Evolutionary conservation across 2,797 vertebrate species (phyloP).

Genomic region (Malurus splendens): DNA sequence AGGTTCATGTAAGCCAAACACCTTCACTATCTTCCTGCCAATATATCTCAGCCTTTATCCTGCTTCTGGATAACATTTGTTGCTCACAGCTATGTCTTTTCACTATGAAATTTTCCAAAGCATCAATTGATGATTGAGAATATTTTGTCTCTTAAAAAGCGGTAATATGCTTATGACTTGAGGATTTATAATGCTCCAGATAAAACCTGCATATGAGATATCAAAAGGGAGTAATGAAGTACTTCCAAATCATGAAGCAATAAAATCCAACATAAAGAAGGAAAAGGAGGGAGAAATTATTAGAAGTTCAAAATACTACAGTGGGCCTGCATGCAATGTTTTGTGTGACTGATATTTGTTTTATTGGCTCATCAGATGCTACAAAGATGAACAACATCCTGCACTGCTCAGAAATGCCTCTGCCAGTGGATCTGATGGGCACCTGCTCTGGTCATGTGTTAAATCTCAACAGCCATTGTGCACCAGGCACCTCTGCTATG

Average conservation of each 20-base stretch:
- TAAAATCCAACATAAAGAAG: neutral
- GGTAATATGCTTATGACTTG: neutral
- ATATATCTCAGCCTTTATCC: neutral
- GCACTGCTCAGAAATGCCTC: neutral
- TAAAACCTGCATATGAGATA: neutral
- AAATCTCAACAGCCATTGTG: neutral
- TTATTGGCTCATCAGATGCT: neutral
- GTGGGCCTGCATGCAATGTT: neutral
- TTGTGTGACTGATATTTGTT: neutral
- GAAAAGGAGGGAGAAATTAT: neutral
- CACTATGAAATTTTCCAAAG: neutral
- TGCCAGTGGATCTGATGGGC: neutral
- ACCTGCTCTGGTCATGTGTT: neutral
- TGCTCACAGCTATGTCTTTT: neutral
- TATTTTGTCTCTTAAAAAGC: neutral
- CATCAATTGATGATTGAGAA: neutral
- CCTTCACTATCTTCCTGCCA: neutral
- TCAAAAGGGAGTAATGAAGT: neutral
- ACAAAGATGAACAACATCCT: neutral
- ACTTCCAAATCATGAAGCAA: neutral
- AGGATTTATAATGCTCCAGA: neutral
- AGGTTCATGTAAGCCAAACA: neutral
- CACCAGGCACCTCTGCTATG: neutral
- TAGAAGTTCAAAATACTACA: neutral
- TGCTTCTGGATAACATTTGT: neutral